Base-by-base conservation (phyloP, 2,113 vertebrate species). In the Meriones unguiculatus region DNA sequence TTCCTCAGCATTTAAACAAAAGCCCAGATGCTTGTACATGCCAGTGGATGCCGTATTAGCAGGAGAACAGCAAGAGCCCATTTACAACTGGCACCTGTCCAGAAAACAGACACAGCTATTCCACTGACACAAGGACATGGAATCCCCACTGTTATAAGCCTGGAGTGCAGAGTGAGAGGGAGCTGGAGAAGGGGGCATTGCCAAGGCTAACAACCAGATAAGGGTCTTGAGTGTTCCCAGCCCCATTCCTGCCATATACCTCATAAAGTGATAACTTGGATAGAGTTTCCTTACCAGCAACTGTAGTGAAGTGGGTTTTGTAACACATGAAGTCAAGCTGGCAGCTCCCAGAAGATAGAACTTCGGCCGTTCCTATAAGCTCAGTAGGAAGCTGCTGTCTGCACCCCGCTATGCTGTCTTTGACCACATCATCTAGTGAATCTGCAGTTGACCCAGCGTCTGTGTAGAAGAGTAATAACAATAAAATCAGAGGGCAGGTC, bases 231-330 rank as follows among this genome's bases (percentile, higher is more conserved):
- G 46, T 41, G 20, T 69, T 94, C 92, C 35, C 78, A 73, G 91
- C 2, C 76, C 80, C 22, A 38, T 76, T 90, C 59, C 81, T 75
- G 62, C 86, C 76, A 17, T 90, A 62, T 72, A 96, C 96, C 93
- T 95, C 67, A 0, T 97, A 97, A 98, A 94, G 67, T 91, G 96
- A 96, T 96, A 96, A 96, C 72, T 78, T 30, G 1, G 89, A 32
- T 95, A 94, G 86, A 95, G 87, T 98, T 97, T 97, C 96, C 92
- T 69, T 78, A 52, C 85, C 62, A 84, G 92, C 35, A 59, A 91
- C 67, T 73, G 81, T 52, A 64, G 84, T 94, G 65, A 95, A 70
- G 76, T 75, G 59, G 62, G 6, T 92, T 95, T 96, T 95, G 80
- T 6, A 95, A 89, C 54, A 90, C 86, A 81, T 12, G 4, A 35